Evolutionary conservation across 2,113 vertebrate genomes (phyloP).

Genomic region (Xiphophorus maculatus): DNA sequence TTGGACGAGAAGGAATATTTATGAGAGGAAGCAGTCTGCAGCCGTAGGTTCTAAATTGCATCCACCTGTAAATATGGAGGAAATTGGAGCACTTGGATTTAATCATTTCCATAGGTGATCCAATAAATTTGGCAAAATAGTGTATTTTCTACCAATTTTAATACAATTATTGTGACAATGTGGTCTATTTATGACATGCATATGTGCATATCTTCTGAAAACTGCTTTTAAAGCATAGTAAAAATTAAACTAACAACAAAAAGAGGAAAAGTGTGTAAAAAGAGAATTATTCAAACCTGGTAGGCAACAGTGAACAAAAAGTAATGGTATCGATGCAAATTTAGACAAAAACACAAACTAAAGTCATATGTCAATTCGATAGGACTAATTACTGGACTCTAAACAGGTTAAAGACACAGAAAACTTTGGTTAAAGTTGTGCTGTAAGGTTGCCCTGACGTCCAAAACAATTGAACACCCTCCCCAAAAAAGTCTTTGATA

Average conservation of each 20-base stretch:
- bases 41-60: not conserved
- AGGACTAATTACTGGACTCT: not conserved
- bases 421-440: slow-evolving; percentile 18
- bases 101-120: not conserved
- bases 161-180: not conserved
- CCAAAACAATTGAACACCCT: not conserved
- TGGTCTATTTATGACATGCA: not conserved
- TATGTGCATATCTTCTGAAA: not conserved
- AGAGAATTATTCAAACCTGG: not conserved
- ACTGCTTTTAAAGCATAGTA: not conserved
- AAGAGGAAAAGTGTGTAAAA: not conserved
- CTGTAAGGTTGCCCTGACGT: slow-evolving; percentile 6
- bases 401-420: not conserved
- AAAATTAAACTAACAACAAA: not conserved
- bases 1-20: not conserved
- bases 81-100: not conserved
- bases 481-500: not conserved
- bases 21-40: no score
- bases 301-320: not conserved
- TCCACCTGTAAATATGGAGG: not conserved
- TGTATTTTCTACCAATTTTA: not conserved
- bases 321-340: not conserved
- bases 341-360: slow-evolving; percentile 15
- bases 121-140: not conserved
- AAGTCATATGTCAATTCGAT: not conserved